Conservation (phyloP, 1,140 invertebrate species). For the Ctenoplectra terminalis region DNA sequence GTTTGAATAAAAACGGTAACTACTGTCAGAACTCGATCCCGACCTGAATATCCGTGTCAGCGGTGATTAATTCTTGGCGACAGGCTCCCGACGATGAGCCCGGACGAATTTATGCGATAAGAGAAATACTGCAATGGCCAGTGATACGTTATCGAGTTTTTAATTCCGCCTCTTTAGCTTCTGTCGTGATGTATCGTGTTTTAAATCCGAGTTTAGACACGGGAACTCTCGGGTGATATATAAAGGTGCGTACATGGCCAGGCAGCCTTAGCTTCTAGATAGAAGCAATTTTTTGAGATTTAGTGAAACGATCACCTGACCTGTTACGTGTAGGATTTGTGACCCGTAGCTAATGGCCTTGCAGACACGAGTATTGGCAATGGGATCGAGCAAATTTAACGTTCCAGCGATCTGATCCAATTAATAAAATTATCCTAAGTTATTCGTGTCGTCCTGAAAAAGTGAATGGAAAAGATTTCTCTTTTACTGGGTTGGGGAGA, state of each 20-base stretch:
- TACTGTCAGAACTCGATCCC: neutral
- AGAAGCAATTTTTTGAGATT: slow-evolving; percentile 13
- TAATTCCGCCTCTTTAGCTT: slow-evolving; percentile 20
- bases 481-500: no score
- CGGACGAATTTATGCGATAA: slow-evolving; percentile 28
- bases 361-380: neutral
- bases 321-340: neutral
- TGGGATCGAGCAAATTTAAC: neutral
- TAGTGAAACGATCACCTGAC: neutral
- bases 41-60: neutral
- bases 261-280: neutral
- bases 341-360: neutral
- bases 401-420: no score
- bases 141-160: slow-evolving; percentile 45
- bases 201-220: slow-evolving; percentile 32
- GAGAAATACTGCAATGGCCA: slow-evolving; percentile 16
- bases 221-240: neutral
- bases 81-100: neutral
- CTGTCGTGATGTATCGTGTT: neutral
- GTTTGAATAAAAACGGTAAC: neutral
- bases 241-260: neutral
- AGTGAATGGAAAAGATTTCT: no score
- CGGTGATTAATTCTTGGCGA: slow-evolving; percentile 23
- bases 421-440: neutral
- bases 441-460: no score